Conservation (phyloP, 2,113 vertebrate species). For the Rhabdomys dilectus region DNA sequence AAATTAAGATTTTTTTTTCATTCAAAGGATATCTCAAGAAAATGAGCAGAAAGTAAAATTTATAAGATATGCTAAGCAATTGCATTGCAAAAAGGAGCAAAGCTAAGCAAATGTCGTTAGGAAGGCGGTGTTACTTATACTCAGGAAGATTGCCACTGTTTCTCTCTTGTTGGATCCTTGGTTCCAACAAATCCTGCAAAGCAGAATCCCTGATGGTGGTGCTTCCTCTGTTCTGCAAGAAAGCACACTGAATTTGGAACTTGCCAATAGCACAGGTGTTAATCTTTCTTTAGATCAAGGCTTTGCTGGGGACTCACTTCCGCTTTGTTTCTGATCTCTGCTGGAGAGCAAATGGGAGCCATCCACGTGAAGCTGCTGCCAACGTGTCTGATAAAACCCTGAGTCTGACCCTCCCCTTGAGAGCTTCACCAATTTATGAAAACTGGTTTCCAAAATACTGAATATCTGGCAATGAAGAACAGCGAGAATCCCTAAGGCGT, state of each 20-base stretch:
- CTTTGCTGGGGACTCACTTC: not conserved
- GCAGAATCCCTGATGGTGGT: not conserved
- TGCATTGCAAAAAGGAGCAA: not conserved
- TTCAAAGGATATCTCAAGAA: not conserved
- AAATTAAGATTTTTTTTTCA: not conserved
- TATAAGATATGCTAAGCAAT: not conserved
- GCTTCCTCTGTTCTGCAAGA: not conserved
- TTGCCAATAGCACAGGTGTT: not conserved
- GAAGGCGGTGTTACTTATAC: not conserved
- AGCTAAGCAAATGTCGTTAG: not conserved
- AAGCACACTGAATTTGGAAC: not conserved
- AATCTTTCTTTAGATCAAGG: not conserved
- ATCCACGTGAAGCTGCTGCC: not conserved
- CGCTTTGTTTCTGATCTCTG: not conserved
- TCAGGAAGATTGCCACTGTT: not conserved
- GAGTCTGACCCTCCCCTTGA: not conserved
- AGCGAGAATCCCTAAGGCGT: not conserved
- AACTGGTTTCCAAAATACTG: not conserved
- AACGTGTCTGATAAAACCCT: not conserved
- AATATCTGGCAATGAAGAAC: not conserved
- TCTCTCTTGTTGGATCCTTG: not conserved
- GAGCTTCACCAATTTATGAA: not conserved
- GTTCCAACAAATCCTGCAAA: not conserved
- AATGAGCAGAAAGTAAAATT: not conserved
- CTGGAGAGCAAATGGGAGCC: not conserved